Base-by-base conservation (phyloP, 2,797 vertebrate species). In the Pipistrellus pygmaeus region DNA sequence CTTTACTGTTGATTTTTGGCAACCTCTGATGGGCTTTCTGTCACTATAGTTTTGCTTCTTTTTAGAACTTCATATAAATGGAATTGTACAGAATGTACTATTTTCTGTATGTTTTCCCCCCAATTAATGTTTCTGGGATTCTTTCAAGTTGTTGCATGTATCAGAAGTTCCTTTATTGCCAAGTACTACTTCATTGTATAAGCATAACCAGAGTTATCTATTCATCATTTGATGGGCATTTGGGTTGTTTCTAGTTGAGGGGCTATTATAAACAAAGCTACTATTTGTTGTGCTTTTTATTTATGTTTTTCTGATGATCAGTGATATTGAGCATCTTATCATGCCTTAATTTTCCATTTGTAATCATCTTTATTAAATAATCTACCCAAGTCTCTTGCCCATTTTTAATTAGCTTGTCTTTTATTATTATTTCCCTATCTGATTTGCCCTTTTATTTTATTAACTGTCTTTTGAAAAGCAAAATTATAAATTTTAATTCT, bases 231-330 rank as follows among this genome's bases (percentile, higher is more conserved):
- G 66, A n/a, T 96, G 17, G 11, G 8, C 46, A 78, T 93, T 95
- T 90, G 87, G 75, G 8, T 85, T 94, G 83, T 95, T 92, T 94
- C 55, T 93, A 90, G 41, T 88, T 92, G 78, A 44, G n/a, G 48
- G 41, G 35, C 48, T 81, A 41, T 88, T 93, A 32, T 92, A 92
- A 83, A 90, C 87, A 84, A 95, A 83, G n/a, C 8, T 86, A 64
- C 85, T 90, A 35, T 55, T 55, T 95, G 6, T 69, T 91, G 57
- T 93, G 72, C 73, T 78, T 90, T 80, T 60, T 48, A 64, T 84
- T 81, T 88, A 53, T 3, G 17, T 94, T 85, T 94, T 32, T 17
- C 35, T 64, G 11, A 80, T 64, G 8, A 80, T 64, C 27, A 71
- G 30, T 78, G 64, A 55, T 91, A 38, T 85, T 84, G 76, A 88